Percentiles rank a stretch among this genome's conserved stretches.
Evolutionary conservation across 1,140 invertebrate genomes (phyloP).

Genomic region (Drosophila parvula): DNA sequence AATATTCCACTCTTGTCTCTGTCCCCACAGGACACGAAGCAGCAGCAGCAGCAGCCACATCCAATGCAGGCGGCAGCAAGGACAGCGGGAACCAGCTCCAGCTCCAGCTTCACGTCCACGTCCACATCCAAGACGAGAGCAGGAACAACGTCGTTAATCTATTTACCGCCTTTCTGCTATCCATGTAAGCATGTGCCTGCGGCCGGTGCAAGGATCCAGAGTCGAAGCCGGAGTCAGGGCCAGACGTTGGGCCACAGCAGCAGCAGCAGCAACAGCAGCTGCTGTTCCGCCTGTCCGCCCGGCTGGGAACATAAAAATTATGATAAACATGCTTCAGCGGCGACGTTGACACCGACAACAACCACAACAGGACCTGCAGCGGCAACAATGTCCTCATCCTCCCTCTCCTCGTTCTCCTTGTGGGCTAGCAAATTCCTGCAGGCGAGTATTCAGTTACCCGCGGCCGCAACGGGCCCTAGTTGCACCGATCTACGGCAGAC

Average conservation of each 20-base stretch:
- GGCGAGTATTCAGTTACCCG: conserved; percentile 64
- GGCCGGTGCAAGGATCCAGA: conserved; percentile 36
- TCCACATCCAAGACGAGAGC: conserved; percentile 69
- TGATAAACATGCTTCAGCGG: conserved; percentile 76
- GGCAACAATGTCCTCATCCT: conserved; percentile 36
- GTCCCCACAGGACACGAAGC: conserved; percentile 60
- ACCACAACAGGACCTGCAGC: conserved; percentile 29
- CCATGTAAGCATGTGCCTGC: conserved; percentile 80
- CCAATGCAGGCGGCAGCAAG: conserved; percentile 51
- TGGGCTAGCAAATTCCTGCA: conserved; percentile 63
- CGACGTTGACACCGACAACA: conserved; percentile 53
- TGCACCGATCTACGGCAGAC: conserved; percentile 74
- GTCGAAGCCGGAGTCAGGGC: conserved; percentile 14
- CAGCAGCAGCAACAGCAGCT: conserved; percentile 53
- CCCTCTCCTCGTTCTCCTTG: conserved; percentile 4
- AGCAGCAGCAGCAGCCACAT: conserved; percentile 29
- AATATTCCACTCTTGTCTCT: conserved; percentile 78
- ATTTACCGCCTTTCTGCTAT: conserved; percentile 83
- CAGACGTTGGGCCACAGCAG: conserved; percentile 37
- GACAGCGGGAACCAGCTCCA: conserved; percentile 38
- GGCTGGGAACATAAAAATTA: conserved; percentile 75
- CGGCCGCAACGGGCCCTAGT: conserved; percentile 40
- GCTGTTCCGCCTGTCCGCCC: conserved; percentile 38
- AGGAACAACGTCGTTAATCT: conserved; percentile 82
- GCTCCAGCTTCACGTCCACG: conserved; percentile 29